Evolutionary conservation across 2,113 vertebrate genomes (phyloP).

Genomic region (Rattus rattus): DNA sequence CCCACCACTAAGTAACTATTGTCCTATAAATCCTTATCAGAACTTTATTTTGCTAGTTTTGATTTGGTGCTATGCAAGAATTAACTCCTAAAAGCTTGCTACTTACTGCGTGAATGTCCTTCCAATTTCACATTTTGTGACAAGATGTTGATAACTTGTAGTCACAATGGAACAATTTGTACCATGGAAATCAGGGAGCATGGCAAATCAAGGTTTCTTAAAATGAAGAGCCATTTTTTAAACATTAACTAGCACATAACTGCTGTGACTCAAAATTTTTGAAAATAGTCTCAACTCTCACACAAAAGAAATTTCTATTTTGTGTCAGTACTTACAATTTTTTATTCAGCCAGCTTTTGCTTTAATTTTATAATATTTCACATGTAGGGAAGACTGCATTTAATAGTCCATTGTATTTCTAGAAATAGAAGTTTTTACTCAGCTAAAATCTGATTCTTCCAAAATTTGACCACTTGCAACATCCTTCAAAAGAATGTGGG

Average conservation of each 20-base stretch:
- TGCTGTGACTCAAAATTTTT: not conserved
- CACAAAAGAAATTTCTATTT: conserved; percentile 32
- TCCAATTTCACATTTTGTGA: not conserved
- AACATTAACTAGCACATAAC: conserved; percentile 40
- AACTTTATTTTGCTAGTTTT: conserved; percentile 35
- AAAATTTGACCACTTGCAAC: not conserved
- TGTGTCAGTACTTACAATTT: not conserved
- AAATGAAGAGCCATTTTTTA: conserved; percentile 27
- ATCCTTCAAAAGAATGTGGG: not conserved
- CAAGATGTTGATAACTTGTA: not conserved
- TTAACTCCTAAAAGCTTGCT: not conserved
- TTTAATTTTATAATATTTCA: not conserved
- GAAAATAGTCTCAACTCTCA: not conserved
- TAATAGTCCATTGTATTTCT: not conserved
- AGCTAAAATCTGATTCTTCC: conserved; percentile 41
- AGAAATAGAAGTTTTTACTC: conserved; percentile 12
- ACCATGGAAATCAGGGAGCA: conserved; percentile 39
- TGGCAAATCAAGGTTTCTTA: not conserved
- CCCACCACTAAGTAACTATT: not conserved
- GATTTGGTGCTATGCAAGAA: not conserved
- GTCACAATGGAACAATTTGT: not conserved
- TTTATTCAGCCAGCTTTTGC: not conserved
- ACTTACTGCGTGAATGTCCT: not conserved
- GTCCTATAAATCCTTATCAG: not conserved
- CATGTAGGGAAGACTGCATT: not conserved